Evolutionary conservation across 2,888 invertebrate genomes (phyloP).

Genomic region (Bursaphelenchus okinawaensis): DNA sequence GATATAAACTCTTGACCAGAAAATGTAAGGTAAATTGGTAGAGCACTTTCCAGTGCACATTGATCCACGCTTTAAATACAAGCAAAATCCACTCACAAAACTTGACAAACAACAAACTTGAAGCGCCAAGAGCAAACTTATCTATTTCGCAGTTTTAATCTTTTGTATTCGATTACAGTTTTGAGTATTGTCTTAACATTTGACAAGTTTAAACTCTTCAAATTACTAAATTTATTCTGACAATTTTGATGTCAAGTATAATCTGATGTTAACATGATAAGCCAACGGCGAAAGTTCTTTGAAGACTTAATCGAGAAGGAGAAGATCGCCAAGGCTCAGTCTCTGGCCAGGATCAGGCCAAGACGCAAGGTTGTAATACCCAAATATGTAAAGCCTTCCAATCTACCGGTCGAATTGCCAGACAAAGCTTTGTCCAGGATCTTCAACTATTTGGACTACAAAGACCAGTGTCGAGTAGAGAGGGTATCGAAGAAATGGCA

Average conservation of each 20-base stretch:
- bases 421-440: conserved; percentile 16
- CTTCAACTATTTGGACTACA: conserved; percentile 16
- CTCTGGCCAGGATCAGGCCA: not conserved
- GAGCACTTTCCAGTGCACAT: too few relatives aligned
- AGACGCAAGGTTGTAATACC: not conserved
- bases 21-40: too few relatives aligned
- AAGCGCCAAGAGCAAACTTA: too few relatives aligned
- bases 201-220: too few relatives aligned
- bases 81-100: not conserved
- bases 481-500: conserved; percentile 18
- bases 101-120: not conserved
- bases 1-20: too few relatives aligned
- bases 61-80: not conserved
- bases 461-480: conserved; percentile 12
- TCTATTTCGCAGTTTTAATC: not conserved
- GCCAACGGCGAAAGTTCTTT: not conserved
- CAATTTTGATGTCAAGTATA: not conserved
- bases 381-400: conserved; percentile 7
- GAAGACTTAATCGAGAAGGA: not conserved
- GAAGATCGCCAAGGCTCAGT: not conserved
- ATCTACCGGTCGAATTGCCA: conserved; percentile 18
- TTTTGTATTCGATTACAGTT: not conserved
- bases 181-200: too few relatives aligned
- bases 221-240: too few relatives aligned
- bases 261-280: not conserved